phyloP scores from a whole-genome alignment of 2,797 vertebrate species.

The Atherinosoma microstoma region DNA sequence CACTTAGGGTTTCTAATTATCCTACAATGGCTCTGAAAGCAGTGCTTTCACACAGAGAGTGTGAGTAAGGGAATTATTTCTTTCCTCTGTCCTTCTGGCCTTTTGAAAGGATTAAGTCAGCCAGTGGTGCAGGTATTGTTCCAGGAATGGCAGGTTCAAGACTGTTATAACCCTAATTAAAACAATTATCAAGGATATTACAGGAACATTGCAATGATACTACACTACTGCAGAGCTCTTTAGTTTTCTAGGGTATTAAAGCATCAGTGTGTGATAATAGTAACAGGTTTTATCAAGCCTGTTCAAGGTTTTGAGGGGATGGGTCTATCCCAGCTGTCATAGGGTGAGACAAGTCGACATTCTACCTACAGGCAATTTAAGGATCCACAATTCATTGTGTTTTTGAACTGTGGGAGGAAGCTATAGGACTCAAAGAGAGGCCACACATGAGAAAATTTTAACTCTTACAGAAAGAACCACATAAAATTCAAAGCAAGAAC shows the following conservation, averaged over 20 bases:
- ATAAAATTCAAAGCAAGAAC: no score
- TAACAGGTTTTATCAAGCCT: no score
- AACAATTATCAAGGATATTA: constrained; percentile 22
- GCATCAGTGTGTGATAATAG: no score
- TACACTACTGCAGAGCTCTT: not conserved
- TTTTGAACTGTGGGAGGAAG: no score
- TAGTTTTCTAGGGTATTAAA: not conserved
- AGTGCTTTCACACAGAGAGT: constrained; percentile 1
- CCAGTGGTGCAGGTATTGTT: constrained; percentile 8
- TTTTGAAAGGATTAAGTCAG: constrained; percentile 42
- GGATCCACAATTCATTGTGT: no score
- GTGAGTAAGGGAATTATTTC: not conserved
- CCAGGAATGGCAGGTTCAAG: constrained; percentile 14
- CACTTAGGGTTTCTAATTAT: constrained; percentile 40
- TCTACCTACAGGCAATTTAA: no score
- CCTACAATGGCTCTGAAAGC: constrained; percentile 23
- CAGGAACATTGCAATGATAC: constrained; percentile 9
- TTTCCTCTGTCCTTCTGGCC: constrained; percentile 6
- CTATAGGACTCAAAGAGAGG: no score
- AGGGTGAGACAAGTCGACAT: no score
- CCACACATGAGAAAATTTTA: no score
- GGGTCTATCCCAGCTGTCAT: no score
- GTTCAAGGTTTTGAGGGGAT: no score
- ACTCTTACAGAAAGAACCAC: no score
- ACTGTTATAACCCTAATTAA: constrained; percentile 38